Evolutionary conservation across 2,113 vertebrate genomes (phyloP).

Genomic region (Heterotis niloticus): DNA sequence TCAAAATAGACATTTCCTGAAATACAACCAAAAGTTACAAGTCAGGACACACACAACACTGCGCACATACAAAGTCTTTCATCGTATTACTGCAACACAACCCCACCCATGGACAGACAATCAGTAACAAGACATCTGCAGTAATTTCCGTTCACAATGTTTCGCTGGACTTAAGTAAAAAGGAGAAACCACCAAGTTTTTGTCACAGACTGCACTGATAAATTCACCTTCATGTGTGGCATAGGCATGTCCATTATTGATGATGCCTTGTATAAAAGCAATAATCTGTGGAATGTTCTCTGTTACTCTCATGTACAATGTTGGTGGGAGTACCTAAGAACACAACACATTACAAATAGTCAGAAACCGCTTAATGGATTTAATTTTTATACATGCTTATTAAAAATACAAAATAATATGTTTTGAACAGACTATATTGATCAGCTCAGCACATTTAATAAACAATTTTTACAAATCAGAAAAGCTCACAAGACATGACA

Average conservation of each 20-base stretch:
- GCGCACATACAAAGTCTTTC: neutral
- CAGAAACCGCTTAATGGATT: neutral
- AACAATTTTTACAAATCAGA: neutral
- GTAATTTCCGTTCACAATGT: neutral
- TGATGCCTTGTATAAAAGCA: slow-evolving; percentile 76
- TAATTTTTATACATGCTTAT: neutral
- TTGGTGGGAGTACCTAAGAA: slow-evolving; percentile 80
- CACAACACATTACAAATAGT: neutral
- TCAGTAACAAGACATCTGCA: neutral
- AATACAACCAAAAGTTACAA: slow-evolving; percentile 19
- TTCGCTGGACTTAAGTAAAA: neutral
- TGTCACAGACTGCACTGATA: neutral
- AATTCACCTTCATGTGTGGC: slow-evolving; percentile 71
- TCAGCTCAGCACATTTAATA: neutral
- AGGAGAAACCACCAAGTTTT: neutral
- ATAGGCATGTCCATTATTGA: slow-evolving; percentile 80
- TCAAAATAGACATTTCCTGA: slow-evolving; percentile 93
- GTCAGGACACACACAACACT: neutral
- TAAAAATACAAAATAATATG: too few relatives aligned
- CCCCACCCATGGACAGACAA: neutral
- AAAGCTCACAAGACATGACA: neutral
- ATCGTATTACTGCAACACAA: neutral
- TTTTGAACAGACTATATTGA: neutral
- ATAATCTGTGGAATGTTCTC: slow-evolving; percentile 87
- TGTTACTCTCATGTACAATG: slow-evolving; percentile 82